Conservation (phyloP, 2,888 invertebrate species). For the Agonopterix heracliana region DNA sequence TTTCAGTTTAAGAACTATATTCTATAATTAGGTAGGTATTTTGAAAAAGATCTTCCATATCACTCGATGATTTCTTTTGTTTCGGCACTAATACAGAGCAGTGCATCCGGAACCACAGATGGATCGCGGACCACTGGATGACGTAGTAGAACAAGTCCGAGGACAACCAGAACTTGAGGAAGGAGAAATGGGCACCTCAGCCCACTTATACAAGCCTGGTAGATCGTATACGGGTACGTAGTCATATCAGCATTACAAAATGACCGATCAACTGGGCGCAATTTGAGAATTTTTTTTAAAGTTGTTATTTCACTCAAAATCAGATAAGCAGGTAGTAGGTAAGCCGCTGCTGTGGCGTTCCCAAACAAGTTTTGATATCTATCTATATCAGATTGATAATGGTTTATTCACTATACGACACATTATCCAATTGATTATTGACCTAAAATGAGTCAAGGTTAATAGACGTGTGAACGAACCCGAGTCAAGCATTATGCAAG, state of each 20-base stretch:
- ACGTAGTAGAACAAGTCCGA: slow-evolving; percentile 62
- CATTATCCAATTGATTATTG: slow-evolving; percentile 42
- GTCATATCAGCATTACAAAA: not conserved
- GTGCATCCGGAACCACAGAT: slow-evolving; percentile 52
- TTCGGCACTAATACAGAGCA: slow-evolving; percentile 28
- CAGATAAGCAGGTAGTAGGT: not conserved
- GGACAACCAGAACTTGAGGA: slow-evolving; percentile 69
- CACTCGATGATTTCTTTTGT: not conserved
- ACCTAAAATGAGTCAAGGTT: slow-evolving; percentile 42
- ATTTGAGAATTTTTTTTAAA: too few species aligned
- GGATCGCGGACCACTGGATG: slow-evolving; percentile 63
- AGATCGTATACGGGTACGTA: slow-evolving; percentile 47
- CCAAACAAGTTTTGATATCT: not conserved
- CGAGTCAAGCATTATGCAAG: too few species aligned
- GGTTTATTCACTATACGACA: slow-evolving; percentile 17
- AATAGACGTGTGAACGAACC: slow-evolving; percentile 3
- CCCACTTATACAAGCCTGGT: slow-evolving; percentile 50
- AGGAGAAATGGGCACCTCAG: slow-evolving; percentile 60
- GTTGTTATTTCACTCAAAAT: too few species aligned
- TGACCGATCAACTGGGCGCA: not conserved
- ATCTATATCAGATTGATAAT: slow-evolving; percentile 21
- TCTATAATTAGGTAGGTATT: not conserved
- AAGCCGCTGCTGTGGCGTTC: not conserved
- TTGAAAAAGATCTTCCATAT: not conserved
- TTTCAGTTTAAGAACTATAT: not conserved